Base-by-base conservation (phyloP, 2,888 invertebrate genomes). In the Athrips mouffetella region DNA sequence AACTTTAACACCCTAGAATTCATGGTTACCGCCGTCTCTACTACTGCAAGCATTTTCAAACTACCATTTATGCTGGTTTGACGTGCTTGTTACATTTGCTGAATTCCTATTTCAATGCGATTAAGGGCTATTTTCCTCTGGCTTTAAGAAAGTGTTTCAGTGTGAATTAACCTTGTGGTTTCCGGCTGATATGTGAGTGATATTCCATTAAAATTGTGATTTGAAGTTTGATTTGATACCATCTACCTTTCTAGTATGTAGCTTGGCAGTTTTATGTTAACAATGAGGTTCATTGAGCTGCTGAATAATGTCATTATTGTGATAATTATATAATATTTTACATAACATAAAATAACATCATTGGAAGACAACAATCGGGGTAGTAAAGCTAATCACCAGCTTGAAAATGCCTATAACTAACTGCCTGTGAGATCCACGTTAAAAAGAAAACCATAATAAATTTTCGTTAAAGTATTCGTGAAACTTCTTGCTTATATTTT, bases 1-100 rank as follows among this genome's bases (percentile, higher is more conserved):
- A 47, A 64, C 59, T 56, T 54, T 60, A 54, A 55, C 49, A 58
- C 55, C 62, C 49, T 54, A 57, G 57, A 65, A 60, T 60, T 49
- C 41, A 48, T 35, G 50, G 46, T 42, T 48, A 39, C 48, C 59
- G 62, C 53, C 50, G 52, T 53, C 56, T 65, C 58, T 54, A 50
- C 54, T 62, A 70, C 68, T 76, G 67, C 72, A 70, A 63, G 66
- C 83, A 84, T 76, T 84, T 75, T 64, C 60, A 67, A 73, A 69
- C 80, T 67, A 77, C 71, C 71, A 72, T 70, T 70, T 73, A 67
- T 52, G 56, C 56, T 53, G 67, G 67, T 63, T 72, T 76, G 82
- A 83, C 82, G 83, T 80, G 76, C 62, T 65, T 57, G 60, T n/a
- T 53, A 25, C 18, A 13, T 8, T 31, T 33, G 21, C 8, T 47